phyloP scores from a whole-genome alignment of 2,797 vertebrate genomes.

The Spea hammondii region DNA sequence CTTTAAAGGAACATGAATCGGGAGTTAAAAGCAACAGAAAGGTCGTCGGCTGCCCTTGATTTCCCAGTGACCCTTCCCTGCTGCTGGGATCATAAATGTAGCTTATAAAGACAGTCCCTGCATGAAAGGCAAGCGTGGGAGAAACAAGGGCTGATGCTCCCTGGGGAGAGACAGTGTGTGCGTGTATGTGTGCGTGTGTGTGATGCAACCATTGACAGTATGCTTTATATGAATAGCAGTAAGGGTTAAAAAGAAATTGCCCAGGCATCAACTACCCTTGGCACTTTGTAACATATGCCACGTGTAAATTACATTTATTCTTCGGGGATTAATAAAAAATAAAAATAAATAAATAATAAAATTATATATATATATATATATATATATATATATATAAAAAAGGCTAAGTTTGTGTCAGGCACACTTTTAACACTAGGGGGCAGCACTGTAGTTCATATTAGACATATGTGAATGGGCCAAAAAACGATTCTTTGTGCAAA shows the following conservation, averaged over 20 bases:
- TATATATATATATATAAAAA: too few relatives aligned
- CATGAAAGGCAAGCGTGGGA: constrained; percentile 41
- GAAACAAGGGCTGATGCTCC: constrained; percentile 12
- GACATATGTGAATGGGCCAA: too few relatives aligned
- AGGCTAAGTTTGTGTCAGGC: too few relatives aligned
- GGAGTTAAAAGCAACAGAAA: constrained; percentile 9
- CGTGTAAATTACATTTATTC: too few relatives aligned
- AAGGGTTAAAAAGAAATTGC: too few relatives aligned
- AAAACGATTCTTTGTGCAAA: too few relatives aligned
- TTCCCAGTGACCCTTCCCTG: background rate
- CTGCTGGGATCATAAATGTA: background rate
- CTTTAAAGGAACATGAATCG: background rate
- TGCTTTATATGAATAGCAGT: background rate
- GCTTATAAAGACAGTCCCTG: background rate
- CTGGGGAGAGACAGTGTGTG: constrained; percentile 24
- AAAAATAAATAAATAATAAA: background rate
- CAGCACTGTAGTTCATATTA: too few relatives aligned
- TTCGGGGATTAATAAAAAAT: too few relatives aligned
- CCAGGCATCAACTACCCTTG: too few relatives aligned
- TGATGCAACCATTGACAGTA: constrained; percentile 10
- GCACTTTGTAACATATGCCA: too few relatives aligned
- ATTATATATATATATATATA: too few relatives aligned
- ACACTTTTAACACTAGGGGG: too few relatives aligned
- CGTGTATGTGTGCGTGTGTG: background rate
- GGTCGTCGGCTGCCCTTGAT: background rate